These are phyloP conservation scores for Aplidium turbinatum DNA, from an alignment of 23 tunicate genomes.

Conservation along the genomic window DNA sequence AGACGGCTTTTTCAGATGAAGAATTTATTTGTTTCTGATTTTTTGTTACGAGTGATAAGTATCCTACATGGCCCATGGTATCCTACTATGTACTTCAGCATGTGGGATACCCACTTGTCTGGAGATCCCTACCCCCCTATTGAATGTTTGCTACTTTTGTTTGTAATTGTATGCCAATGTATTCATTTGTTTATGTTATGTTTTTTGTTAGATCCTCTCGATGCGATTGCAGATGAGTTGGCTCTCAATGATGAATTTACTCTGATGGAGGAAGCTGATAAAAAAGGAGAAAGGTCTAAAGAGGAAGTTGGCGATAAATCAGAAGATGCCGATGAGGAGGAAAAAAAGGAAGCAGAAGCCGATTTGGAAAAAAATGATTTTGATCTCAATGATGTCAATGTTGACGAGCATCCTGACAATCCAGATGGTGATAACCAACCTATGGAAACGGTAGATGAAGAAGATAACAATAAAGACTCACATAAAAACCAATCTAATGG, in stretches of 20 bases:
- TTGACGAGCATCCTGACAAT: conserved; percentile 44
- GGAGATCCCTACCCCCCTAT: no score
- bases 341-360: background rate
- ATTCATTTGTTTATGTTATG: no score
- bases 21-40: no score
- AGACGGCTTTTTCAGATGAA: no score
- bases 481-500: background rate
- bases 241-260: conserved; percentile 66
- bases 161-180: no score
- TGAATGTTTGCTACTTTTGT: no score
- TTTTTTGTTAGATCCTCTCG: conserved; percentile 52
- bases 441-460: background rate
- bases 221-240: conserved; percentile 57
- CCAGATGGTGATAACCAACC: background rate
- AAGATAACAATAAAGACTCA: background rate
- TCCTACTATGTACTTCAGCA: no score
- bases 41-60: no score
- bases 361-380: conserved; percentile 37
- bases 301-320: background rate
- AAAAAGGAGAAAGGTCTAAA: conserved; percentile 4
- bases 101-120: no score
- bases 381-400: conserved; percentile 58
- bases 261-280: conserved; percentile 55
- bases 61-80: no score
- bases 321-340: conserved; percentile 15